Evolutionary conservation across 2,888 invertebrate species (phyloP).

Genomic region (Lagria hirta): DNA sequence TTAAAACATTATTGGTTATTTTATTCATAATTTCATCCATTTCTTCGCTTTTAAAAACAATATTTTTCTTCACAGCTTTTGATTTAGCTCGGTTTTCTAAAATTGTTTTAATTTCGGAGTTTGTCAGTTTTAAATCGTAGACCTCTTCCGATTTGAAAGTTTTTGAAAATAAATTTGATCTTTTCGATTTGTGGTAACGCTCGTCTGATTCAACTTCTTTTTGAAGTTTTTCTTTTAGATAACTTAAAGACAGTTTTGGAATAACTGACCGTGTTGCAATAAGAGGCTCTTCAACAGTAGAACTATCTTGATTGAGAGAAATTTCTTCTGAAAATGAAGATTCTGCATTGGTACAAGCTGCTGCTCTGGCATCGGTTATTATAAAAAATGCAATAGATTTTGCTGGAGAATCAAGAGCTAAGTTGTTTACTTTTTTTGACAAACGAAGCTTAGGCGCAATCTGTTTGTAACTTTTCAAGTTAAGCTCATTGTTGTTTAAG

Average conservation of each 20-base stretch:
- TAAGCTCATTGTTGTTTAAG: slow-evolving; percentile 65
- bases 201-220: slow-evolving; percentile 44
- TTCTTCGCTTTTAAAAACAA: slow-evolving; percentile 43
- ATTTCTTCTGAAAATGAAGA: slow-evolving; percentile 46
- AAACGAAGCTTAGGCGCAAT: slow-evolving; percentile 52
- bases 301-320: slow-evolving; percentile 49
- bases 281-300: no score
- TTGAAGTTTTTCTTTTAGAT: slow-evolving; percentile 36
- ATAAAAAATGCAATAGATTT: slow-evolving; percentile 76
- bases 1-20: slow-evolving; percentile 38
- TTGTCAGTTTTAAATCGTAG: slow-evolving; percentile 35
- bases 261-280: no score
- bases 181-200: slow-evolving; percentile 37
- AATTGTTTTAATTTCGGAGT: slow-evolving; percentile 43
- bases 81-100: slow-evolving; percentile 43
- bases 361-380: slow-evolving; percentile 64
- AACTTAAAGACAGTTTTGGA: slow-evolving; percentile 10
- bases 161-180: slow-evolving; percentile 15
- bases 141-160: slow-evolving; percentile 13
- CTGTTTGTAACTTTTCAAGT: no score
- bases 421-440: slow-evolving; percentile 57
- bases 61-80: slow-evolving; percentile 41
- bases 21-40: slow-evolving; percentile 40
- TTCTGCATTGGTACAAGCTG: slow-evolving; percentile 57
- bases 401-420: slow-evolving; percentile 65